Evolutionary conservation across 1,140 invertebrate genomes (phyloP).

Genomic region (Leptinotarsa undecemlineata): DNA sequence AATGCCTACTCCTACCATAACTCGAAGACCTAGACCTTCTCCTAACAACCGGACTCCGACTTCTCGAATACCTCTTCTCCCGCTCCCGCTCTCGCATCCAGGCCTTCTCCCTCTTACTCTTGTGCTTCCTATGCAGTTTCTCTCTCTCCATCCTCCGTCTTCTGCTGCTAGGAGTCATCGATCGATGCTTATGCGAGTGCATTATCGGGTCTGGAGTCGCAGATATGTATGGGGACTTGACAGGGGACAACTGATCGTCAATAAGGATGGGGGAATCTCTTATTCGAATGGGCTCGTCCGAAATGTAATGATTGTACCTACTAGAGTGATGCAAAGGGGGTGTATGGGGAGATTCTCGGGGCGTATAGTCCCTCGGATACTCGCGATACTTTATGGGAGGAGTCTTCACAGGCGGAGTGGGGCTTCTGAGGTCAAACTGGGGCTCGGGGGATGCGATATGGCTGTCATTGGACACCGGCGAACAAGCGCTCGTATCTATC

Average conservation of each 20-base stretch:
- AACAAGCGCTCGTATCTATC: slow-evolving; percentile 47
- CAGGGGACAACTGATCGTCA: slow-evolving; percentile 39
- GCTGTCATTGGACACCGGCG: slow-evolving; percentile 52
- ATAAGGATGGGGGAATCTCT: slow-evolving; percentile 42
- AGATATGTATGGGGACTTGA: slow-evolving; percentile 28
- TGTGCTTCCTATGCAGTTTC: slow-evolving; percentile 55
- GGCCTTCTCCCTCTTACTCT: slow-evolving; percentile 55
- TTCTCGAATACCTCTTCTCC: slow-evolving; percentile 37
- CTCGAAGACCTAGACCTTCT: slow-evolving; percentile 55
- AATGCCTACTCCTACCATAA: slow-evolving; percentile 46
- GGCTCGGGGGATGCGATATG: slow-evolving; percentile 51
- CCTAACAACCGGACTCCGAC: slow-evolving; percentile 42
- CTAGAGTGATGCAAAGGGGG: slow-evolving; percentile 43
- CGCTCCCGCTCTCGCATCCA: slow-evolving; percentile 33
- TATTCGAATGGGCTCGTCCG: slow-evolving; percentile 31
- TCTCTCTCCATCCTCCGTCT: slow-evolving; percentile 54
- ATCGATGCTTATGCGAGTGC: slow-evolving; percentile 38
- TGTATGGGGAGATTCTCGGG: slow-evolving; percentile 50
- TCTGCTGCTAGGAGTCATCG: slow-evolving; percentile 51
- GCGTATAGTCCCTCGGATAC: slow-evolving; percentile 31
- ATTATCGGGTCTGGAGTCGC: slow-evolving; percentile 29
- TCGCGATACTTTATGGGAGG: slow-evolving; percentile 55
- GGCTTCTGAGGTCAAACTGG: slow-evolving; percentile 48
- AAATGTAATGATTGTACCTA: slow-evolving; percentile 37
- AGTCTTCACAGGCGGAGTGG: slow-evolving; percentile 58